Percentiles rank a stretch among this genome's conserved stretches.
These are phyloP conservation scores for Aspiorhynchus laticeps DNA, from an alignment of 2,113 vertebrate genomes.

Conservation along the genomic window DNA sequence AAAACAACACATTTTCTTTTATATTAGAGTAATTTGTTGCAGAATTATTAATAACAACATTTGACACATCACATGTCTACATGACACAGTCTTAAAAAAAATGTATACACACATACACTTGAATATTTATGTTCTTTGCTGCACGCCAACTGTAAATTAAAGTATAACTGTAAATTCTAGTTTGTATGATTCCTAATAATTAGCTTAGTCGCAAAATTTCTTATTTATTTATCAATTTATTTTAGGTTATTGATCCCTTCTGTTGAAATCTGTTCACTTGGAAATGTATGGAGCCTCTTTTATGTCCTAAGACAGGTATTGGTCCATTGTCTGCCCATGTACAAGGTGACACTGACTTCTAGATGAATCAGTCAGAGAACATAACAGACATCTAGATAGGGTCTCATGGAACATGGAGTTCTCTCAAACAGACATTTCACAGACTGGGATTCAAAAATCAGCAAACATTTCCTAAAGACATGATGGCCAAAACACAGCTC, in stretches of 20 bases:
- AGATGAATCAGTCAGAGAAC: not conserved
- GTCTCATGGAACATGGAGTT: not conserved
- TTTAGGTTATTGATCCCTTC: not conserved
- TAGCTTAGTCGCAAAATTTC: not conserved
- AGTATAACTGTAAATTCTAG: not conserved
- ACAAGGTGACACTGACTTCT: conserved; percentile 26
- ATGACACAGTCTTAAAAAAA: not conserved
- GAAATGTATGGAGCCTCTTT: conserved; percentile 40
- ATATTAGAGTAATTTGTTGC: not conserved
- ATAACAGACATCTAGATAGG: not conserved
- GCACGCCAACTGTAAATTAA: not conserved
- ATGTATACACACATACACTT: not conserved
- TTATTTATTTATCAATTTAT: not conserved
- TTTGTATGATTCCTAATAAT: not conserved
- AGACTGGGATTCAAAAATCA: not conserved
- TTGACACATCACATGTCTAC: not conserved
- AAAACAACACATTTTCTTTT: not conserved
- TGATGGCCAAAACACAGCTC: not conserved
- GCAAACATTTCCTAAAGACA: not conserved
- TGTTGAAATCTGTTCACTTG: conserved; percentile 28
- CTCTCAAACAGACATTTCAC: not conserved
- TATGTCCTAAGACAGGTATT: not conserved
- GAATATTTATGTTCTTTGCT: not conserved
- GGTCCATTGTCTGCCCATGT: not conserved
- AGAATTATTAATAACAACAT: not conserved